phyloP scores from a whole-genome alignment of 2,113 vertebrate species.

The Spilogale gracilis region DNA sequence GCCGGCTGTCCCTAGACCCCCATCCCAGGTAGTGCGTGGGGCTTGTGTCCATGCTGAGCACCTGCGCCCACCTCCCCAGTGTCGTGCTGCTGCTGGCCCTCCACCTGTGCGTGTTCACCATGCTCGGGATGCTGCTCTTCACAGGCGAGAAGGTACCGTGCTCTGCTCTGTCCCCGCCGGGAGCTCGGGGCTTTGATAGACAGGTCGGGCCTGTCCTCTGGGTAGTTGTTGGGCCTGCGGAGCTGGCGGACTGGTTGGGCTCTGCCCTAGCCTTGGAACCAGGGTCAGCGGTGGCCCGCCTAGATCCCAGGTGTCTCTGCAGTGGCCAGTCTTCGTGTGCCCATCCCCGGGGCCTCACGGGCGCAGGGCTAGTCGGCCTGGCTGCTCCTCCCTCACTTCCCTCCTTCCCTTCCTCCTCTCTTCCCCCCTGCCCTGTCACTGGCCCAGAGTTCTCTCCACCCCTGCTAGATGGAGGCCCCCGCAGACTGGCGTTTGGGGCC shows the following conservation, averaged over 20 bases:
- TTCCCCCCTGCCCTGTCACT: not conserved
- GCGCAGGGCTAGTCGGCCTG: not conserved
- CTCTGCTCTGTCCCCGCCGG: rapidly evolving
- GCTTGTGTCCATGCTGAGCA: rapidly evolving
- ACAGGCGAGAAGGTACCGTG: constrained; percentile 91
- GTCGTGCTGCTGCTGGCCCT: constrained; percentile 94
- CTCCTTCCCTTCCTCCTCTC: not conserved
- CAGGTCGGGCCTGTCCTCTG: rapidly evolving
- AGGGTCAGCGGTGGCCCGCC: not conserved
- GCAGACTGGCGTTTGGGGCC: not conserved
- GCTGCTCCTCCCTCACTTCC: not conserved
- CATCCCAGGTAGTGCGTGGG: rapidly evolving
- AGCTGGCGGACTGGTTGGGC: too few species aligned
- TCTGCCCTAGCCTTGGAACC: rapidly evolving
- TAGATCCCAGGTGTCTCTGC: not conserved
- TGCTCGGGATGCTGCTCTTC: constrained; percentile 97
- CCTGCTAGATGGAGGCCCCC: not conserved
- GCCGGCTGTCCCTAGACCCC: not conserved
- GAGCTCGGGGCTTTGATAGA: rapidly evolving
- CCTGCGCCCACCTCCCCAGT: constrained; percentile 79
- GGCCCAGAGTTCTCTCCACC: not conserved
- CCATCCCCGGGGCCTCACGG: too few species aligned
- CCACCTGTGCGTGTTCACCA: constrained; percentile 96
- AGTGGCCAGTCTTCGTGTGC: not conserved
- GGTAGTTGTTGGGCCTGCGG: not conserved